phyloP scores from a whole-genome alignment of 1,140 invertebrate species.

The Bombus sibiricus region DNA sequence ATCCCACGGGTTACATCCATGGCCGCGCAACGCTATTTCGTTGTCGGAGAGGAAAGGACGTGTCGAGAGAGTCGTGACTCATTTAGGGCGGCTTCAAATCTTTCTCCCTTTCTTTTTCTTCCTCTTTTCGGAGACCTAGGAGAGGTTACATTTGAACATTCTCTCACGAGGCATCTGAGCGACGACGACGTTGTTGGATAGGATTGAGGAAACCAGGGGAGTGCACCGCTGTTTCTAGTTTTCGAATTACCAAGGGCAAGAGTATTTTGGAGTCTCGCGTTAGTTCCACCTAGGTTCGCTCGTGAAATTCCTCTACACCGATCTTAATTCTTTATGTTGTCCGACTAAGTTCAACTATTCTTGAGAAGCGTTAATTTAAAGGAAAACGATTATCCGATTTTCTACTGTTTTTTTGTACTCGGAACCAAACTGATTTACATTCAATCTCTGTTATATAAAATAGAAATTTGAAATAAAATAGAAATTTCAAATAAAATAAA shows the following conservation, averaged over 20 bases:
- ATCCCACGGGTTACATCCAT: slow-evolving; percentile 4
- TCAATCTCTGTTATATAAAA: too few relatives aligned
- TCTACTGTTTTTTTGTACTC: too few relatives aligned
- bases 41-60: slow-evolving; percentile 4
- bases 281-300: neutral
- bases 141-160: slow-evolving; percentile 30
- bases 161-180: slow-evolving; percentile 38
- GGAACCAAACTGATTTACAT: too few relatives aligned
- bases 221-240: neutral
- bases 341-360: too few relatives aligned
- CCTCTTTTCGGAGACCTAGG: neutral
- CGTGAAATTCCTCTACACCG: neutral
- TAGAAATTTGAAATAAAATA: too few relatives aligned
- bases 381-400: too few relatives aligned
- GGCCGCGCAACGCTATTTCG: slow-evolving; percentile 20
- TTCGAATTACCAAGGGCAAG: neutral
- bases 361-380: too few relatives aligned
- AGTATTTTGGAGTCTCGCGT: too few relatives aligned
- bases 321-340: too few relatives aligned
- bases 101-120: neutral
- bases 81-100: slow-evolving; percentile 44
- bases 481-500: too few relatives aligned
- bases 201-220: slow-evolving; percentile 13
- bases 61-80: slow-evolving; percentile 51
- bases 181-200: neutral